Evolutionary conservation across 2,113 vertebrate genomes (phyloP).

Genomic region (human (Homo sapiens)): DNA sequence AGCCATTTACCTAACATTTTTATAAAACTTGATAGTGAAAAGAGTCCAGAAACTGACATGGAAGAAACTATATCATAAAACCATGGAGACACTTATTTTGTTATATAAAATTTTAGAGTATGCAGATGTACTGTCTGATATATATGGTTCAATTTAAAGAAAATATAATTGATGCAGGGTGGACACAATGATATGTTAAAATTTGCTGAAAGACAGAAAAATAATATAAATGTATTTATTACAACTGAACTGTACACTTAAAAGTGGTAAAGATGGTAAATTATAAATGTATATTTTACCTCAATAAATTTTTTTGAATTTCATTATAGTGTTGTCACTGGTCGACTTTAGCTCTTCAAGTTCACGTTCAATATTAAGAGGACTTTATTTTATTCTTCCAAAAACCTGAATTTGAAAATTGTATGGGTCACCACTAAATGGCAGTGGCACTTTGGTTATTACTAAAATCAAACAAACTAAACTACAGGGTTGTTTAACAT

Average conservation of each 20-base stretch:
- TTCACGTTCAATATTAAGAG: neutral
- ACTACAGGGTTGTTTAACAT: neutral
- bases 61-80: conserved; percentile 51
- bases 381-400: neutral
- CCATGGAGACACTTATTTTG: conserved; percentile 17
- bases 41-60: conserved; percentile 12
- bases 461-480: neutral
- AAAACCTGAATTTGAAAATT: neutral
- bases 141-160: neutral
- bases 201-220: neutral
- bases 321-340: neutral
- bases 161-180: neutral
- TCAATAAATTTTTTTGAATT: neutral
- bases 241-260: no score
- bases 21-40: conserved; percentile 39
- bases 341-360: neutral
- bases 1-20: conserved; percentile 40
- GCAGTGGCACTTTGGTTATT: neutral
- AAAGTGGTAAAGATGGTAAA: no score
- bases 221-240: no score
- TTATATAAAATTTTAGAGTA: conserved; percentile 20
- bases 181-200: neutral
- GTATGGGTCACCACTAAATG: neutral
- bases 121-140: neutral
- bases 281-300: no score